Conservation (phyloP, 1,140 invertebrate genomes). For the Euwallacea similis region DNA sequence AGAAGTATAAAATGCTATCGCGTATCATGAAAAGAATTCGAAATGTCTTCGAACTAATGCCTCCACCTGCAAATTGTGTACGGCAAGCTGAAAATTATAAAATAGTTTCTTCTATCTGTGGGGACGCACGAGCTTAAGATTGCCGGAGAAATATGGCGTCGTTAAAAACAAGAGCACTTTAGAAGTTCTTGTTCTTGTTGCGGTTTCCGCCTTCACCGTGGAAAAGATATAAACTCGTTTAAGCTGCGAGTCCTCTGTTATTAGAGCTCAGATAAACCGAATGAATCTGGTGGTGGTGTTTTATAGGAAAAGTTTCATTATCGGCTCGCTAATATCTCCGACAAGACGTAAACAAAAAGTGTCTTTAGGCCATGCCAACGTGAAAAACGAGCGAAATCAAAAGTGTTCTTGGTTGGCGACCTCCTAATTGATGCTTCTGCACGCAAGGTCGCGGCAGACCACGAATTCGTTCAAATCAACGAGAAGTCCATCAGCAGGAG, state of each 20-base stretch:
- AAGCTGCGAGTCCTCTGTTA: conserved; percentile 13
- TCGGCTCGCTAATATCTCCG: too few relatives aligned
- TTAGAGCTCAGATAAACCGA: conserved; percentile 12
- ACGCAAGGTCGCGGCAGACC: neutral
- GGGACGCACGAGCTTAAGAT: conserved; percentile 27
- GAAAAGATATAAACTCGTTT: conserved; percentile 27
- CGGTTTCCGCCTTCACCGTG: conserved; percentile 15
- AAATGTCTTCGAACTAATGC: conserved; percentile 13
- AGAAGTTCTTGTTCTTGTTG: conserved; percentile 16
- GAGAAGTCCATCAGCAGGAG: neutral
- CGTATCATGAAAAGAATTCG: conserved; percentile 3
- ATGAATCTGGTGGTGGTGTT: neutral
- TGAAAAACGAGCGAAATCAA: too few relatives aligned
- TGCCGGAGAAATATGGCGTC: conserved; percentile 15
- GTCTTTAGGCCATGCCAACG: too few relatives aligned
- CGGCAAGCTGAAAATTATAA: conserved; percentile 25
- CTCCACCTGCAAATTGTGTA: conserved; percentile 27
- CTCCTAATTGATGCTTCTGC: neutral
- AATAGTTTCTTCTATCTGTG: conserved; percentile 30
- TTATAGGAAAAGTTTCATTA: conserved; percentile 1
- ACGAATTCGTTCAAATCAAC: conserved; percentile 1
- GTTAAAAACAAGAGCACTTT: conserved; percentile 33
- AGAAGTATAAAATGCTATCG: neutral
- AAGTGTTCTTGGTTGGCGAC: neutral
- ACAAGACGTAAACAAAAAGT: too few relatives aligned